Conservation (phyloP, 2,888 invertebrate genomes). For the Campoplex nolae region DNA sequence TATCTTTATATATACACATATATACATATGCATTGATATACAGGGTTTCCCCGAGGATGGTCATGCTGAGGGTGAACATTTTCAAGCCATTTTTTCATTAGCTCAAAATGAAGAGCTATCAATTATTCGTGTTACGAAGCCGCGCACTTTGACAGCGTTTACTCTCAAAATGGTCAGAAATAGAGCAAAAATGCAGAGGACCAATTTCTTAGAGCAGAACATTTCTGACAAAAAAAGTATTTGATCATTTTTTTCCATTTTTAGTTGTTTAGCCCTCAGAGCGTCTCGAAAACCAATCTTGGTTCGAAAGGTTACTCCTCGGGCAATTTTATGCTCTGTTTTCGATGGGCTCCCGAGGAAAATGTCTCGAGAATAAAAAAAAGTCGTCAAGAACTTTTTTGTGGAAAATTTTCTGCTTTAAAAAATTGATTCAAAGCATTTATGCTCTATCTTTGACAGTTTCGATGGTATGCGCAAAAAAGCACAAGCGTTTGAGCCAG, state of each 20-base stretch:
- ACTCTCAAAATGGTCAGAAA: neutral
- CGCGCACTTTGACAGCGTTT: neutral
- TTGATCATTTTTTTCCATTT: neutral
- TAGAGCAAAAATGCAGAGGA: neutral
- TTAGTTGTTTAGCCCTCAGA: neutral
- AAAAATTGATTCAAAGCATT: neutral
- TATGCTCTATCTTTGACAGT: neutral
- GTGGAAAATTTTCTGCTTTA: neutral
- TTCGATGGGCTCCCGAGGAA: neutral
- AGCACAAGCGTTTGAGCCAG: neutral
- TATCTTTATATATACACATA: conserved; percentile 4
- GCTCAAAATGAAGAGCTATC: neutral
- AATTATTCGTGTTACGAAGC: neutral
- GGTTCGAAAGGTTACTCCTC: neutral
- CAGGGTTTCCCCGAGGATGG: neutral
- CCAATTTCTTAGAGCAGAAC: neutral
- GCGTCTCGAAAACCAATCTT: neutral
- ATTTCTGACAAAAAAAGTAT: neutral
- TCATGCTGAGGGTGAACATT: neutral
- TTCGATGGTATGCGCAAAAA: neutral
- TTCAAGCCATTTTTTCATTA: neutral
- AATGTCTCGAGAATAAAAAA: neutral
- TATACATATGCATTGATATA: conserved; percentile 1
- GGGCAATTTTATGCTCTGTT: neutral
- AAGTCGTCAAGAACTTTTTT: neutral